Base-by-base conservation (phyloP, 92 coral and sea anemone species). In the Bergia puertoricense region DNA sequence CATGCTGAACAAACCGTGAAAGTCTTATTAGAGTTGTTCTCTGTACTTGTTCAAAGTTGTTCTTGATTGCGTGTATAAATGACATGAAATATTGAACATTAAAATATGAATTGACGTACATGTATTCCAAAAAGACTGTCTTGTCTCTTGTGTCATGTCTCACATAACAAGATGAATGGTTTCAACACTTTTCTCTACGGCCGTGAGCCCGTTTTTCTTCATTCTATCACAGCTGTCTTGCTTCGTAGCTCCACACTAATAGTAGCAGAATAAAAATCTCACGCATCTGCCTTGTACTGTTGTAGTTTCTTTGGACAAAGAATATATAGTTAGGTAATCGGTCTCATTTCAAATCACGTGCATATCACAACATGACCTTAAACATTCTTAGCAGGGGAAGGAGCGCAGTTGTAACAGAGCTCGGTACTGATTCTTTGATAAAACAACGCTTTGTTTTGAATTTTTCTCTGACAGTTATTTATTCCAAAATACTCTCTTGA, bases 311-410 rank as follows among this genome's bases (percentile, higher is more conserved):
- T 16, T 77, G 13, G 9, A 14, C 38, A 18, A 15, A n/a, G 2
- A 44, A 77, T 14, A 5, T 42, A 8, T 42, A 8, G 30, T 30
- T 30, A 30, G 30, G n/a, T 48, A 48, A 48, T 6, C 8, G 54
- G 8, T 48, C 54, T 10, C 14, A 1, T 62, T 23, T 16, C 68
- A 62, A 18, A 79, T 79, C 83, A 79, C 83, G 83, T 79, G 83
- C 44, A 4, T 51, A 44, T 79, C 83, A 79, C 43, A 79, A 51
- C 83, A 79, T 79, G 8, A 4, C 68, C 11, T 54, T 13, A 37
- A 51, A 10, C 30, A 23, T 22, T 54, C n/a, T 50, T 36, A 36
- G 8, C 42, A 0, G 68, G 41, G 83, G 44, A 57, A 22, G 83
- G 81, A 54, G 59, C 59, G 18, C 59, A 54, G 2, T 8, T 8